These are phyloP conservation scores for Pseudomugil gertrudae DNA, from an alignment of 2,797 vertebrate genomes.

Conservation along the genomic window DNA sequence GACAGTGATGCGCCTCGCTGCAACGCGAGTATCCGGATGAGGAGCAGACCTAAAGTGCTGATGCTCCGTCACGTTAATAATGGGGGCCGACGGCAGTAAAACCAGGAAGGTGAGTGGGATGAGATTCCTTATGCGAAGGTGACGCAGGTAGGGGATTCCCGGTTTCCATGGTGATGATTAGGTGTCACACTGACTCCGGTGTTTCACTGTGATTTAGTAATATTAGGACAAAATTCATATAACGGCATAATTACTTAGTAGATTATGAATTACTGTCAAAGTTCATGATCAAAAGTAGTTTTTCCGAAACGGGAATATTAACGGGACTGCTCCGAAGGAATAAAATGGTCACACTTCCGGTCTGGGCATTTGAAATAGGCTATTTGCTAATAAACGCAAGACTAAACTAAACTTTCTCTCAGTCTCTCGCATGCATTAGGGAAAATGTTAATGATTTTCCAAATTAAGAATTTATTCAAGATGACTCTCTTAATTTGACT, in stretches of 20 bases:
- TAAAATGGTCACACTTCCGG: slow-evolving; percentile 9
- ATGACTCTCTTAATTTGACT: slow-evolving; percentile 31
- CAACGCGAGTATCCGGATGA: slow-evolving; percentile 50
- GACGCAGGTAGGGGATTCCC: slow-evolving; percentile 42
- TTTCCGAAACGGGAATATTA: not conserved
- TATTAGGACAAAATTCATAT: not conserved
- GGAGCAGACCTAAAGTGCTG: slow-evolving; percentile 33
- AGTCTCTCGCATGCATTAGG: not conserved
- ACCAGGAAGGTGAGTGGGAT: slow-evolving; percentile 72
- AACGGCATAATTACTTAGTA: rapidly evolving
- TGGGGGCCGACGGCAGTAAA: slow-evolving; percentile 82
- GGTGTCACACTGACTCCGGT: not conserved
- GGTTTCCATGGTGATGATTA: slow-evolving; percentile 53
- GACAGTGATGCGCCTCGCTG: slow-evolving; percentile 3
- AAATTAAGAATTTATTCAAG: slow-evolving; percentile 8
- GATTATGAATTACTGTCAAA: not conserved
- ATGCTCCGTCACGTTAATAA: slow-evolving; percentile 55
- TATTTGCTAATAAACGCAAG: too few relatives aligned
- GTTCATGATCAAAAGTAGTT: not conserved
- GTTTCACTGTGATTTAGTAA: not conserved
- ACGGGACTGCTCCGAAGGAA: slow-evolving; percentile 44
- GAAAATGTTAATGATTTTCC: not conserved
- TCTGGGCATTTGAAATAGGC: not conserved
- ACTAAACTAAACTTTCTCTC: not conserved
- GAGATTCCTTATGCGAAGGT: slow-evolving; percentile 26